These are phyloP conservation scores for Muscicapa adusta DNA, from an alignment of 2,113 vertebrate genomes.

Conservation along the genomic window DNA sequence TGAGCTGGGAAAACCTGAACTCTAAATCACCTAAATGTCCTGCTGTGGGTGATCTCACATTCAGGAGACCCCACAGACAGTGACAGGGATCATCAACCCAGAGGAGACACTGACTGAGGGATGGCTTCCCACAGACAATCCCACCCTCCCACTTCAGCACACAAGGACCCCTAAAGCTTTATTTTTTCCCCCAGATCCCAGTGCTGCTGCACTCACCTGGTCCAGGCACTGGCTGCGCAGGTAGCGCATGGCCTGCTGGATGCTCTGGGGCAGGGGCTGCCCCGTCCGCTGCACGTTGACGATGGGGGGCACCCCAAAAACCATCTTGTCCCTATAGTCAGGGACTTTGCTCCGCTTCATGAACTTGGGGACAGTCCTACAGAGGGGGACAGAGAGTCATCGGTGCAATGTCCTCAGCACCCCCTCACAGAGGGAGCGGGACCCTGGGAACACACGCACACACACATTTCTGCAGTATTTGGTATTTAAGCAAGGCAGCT, in stretches of 20 bases:
- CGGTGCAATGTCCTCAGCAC: not conserved
- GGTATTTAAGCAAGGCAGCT: not conserved
- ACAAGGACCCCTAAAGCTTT: fast-evolving
- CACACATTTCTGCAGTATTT: fast-evolving
- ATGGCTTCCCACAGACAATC: not conserved
- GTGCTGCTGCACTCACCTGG: conserved; percentile 69
- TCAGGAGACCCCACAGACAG: too few relatives aligned
- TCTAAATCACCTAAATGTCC: too few relatives aligned
- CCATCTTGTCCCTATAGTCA: conserved; percentile 78
- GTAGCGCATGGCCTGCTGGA: conserved; percentile 88
- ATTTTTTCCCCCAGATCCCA: fast-evolving
- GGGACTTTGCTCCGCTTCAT: conserved; percentile 86
- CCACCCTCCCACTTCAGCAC: not conserved
- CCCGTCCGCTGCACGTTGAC: conserved; percentile 80
- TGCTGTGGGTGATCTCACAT: too few relatives aligned
- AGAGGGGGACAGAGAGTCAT: not conserved
- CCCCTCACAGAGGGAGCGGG: not conserved
- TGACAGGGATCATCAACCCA: not conserved
- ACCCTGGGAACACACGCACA: not conserved
- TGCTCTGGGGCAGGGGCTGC: conserved; percentile 85
- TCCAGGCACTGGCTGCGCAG: conserved; percentile 83
- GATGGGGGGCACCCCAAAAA: conserved; percentile 82
- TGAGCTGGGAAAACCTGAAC: too few relatives aligned
- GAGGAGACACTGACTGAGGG: not conserved
- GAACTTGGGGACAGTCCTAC: conserved; percentile 85